Evolutionary conservation across 1,140 invertebrate species (phyloP).

Genomic region (Cotesia chilonis): DNA sequence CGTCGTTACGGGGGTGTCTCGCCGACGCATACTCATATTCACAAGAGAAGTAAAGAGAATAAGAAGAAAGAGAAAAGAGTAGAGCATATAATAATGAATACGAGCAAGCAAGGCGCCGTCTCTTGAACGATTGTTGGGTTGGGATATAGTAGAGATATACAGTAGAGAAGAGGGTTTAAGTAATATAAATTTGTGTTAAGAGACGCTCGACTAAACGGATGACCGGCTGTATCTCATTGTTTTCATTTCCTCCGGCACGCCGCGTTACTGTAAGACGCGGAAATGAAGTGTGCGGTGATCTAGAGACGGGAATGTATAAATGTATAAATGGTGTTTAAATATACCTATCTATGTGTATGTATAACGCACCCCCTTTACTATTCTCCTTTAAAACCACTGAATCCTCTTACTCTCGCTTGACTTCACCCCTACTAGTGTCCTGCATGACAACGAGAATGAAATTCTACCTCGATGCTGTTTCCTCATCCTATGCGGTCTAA

Average conservation of each 20-base stretch:
- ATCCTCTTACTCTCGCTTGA: conserved; percentile 33
- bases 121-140: no score
- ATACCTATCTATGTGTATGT: background rate
- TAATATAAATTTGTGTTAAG: conserved; percentile 40
- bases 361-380: conserved; percentile 2
- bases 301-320: conserved; percentile 20
- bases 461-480: background rate
- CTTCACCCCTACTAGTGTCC: conserved; percentile 38
- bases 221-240: conserved; percentile 50
- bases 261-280: conserved; percentile 47
- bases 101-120: background rate
- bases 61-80: background rate
- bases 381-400: conserved; percentile 30
- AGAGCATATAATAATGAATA: conserved; percentile 4
- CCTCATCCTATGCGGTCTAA: background rate
- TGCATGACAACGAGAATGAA: conserved; percentile 41
- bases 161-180: conserved; percentile 30
- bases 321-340: background rate
- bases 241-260: conserved; percentile 46
- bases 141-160: background rate
- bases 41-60: background rate
- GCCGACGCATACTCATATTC: background rate
- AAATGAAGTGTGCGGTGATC: conserved; percentile 54
- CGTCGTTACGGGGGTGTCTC: background rate
- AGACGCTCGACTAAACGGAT: conserved; percentile 41